Evolutionary conservation across 2,797 vertebrate genomes (phyloP), one percentile per base, ranked within the genome.

Genomic region (Lepus oiostolus): DNA sequence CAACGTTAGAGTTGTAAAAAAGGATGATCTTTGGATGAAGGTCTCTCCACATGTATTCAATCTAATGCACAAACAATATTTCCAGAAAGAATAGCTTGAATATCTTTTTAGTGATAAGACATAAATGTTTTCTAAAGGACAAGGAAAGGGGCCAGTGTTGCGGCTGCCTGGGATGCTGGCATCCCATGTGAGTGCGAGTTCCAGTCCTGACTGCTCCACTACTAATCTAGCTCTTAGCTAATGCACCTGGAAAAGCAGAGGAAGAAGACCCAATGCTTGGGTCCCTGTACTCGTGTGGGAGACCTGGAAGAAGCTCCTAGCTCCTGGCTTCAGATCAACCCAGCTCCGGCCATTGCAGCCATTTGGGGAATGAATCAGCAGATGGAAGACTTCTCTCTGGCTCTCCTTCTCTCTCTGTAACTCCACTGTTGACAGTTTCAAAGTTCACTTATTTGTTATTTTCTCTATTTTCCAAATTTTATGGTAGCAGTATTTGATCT

Each of bases 381-480:
- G 42, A 47, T 47, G 7, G 42, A 47, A 47, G 42, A 47, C 42
- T 47, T 47, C 42, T 47, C 42, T 47, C 42, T 47, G 42, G 8
- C 42, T 47, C 42, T 47, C 42, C 42, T 47, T 47, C 42, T 47
- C 42, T 9, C 9, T 47, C 42, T 47, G 21, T 86, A 89, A 62
- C 32, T 93, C 79, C 26, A 74, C 62, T 63, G 21, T 63, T 63
- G 65, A 83, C 47, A 32, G 38, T 67, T 85, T 88, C 32, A 76
- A 88, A 76, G 10, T 58, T 87, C 42, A 71, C 74, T 74, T 85
- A 50, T 67, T 82, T 60, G 63, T 47, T 88, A 24, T 85, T 93
- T 94, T 54, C 47, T 85, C 42, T 80, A n/a, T 54, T 91, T 93
- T 30, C 16, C 26, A 74, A 95, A 81, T 67, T 65, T 65, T 68